Conservation (phyloP, 1,140 invertebrate genomes). For the Brachionus asplanchnoidis region DNA sequence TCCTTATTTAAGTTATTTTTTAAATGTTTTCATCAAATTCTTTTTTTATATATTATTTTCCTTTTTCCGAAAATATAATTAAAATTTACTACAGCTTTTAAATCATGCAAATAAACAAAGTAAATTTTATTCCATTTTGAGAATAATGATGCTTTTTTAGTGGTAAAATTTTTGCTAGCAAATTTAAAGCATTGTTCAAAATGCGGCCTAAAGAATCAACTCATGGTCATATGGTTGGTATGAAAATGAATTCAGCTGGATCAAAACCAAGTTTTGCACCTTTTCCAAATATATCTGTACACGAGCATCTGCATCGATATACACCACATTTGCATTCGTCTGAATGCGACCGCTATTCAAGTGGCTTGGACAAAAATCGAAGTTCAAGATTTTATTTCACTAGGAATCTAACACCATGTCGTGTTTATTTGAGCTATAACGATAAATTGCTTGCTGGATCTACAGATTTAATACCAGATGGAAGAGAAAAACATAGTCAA, state of each 20-base stretch:
- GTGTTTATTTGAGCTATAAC: slow-evolving; percentile 23
- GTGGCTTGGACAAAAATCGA: slow-evolving; percentile 14
- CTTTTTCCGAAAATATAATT: not conserved
- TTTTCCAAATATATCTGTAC: not conserved
- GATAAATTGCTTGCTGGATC: not conserved
- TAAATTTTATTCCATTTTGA: not conserved
- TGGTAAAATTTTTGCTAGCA: not conserved
- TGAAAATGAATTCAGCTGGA: not conserved
- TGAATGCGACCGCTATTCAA: not conserved
- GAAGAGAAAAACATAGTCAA: not conserved
- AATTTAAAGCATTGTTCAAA: not conserved
- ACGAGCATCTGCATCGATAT: slow-evolving; percentile 1
- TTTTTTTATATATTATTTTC: not conserved
- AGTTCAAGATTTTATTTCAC: slow-evolving; percentile 22
- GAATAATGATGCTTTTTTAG: not conserved
- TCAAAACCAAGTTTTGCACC: slow-evolving; percentile 4
- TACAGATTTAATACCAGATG: not conserved
- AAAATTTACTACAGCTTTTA: not conserved
- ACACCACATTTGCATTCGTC: slow-evolving; percentile 14
- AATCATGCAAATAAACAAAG: not conserved
- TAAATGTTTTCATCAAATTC: not conserved
- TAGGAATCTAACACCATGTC: not conserved
- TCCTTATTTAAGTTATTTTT: not conserved
- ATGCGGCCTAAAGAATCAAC: not conserved
- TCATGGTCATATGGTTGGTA: not conserved